Conservation (phyloP, 2,113 vertebrate species). For the Macquaria australasica region DNA sequence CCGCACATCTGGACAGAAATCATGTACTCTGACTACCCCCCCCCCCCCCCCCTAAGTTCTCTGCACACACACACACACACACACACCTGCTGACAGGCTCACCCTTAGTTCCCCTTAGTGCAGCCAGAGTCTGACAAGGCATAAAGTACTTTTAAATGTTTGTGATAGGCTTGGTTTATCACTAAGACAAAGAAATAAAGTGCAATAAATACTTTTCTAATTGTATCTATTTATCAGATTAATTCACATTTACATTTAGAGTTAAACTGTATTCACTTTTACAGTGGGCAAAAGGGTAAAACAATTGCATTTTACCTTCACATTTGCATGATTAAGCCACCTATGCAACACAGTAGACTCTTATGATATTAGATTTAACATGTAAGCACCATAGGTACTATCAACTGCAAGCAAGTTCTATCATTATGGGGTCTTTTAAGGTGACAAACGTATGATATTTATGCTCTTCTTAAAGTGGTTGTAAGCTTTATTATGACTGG, state of each 20-base stretch:
- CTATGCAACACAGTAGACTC: neutral
- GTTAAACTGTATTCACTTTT: neutral
- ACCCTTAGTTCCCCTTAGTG: too few species aligned
- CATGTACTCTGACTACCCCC: constrained; percentile 27
- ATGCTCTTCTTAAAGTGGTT: constrained; percentile 24
- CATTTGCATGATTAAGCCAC: neutral
- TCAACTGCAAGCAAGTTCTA: neutral
- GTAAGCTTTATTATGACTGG: constrained; percentile 29
- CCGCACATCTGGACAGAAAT: constrained; percentile 78
- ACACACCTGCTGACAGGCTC: neutral
- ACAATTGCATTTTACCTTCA: neutral
- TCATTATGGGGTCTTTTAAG: constrained; percentile 10
- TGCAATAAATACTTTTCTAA: neutral
- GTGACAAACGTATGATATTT: constrained; percentile 12
- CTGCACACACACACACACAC: neutral
- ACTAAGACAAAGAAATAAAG: neutral
- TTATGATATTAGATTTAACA: neutral
- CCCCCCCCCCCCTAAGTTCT: neutral
- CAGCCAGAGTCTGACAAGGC: neutral
- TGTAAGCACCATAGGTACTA: neutral
- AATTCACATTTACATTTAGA: neutral
- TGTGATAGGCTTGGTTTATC: neutral
- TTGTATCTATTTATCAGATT: neutral
- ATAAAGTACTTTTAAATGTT: neutral
- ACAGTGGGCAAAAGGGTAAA: neutral